Percentiles rank a stretch among this genome's conserved stretches.
Conservation (phyloP, 2,113 vertebrate genomes). For the Pseudopipra pipra region DNA sequence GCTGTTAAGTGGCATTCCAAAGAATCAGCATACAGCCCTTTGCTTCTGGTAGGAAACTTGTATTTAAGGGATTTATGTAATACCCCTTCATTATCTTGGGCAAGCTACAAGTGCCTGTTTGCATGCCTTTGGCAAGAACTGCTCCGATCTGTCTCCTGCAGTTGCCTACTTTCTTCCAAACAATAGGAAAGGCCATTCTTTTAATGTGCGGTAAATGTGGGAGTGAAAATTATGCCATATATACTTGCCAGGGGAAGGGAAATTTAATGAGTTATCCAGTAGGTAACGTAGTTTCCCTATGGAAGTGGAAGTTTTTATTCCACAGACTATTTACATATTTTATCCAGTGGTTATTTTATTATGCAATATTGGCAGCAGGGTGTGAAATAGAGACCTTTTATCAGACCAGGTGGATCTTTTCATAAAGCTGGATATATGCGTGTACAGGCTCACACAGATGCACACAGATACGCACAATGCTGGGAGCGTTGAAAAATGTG, state of each 20-base stretch:
- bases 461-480: rapidly evolving
- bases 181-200: not conserved
- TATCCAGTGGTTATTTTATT: not conserved
- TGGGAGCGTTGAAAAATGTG: not conserved
- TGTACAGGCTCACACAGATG: not conserved
- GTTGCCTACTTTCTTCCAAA: not conserved
- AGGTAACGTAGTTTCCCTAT: not conserved
- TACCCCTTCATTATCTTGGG: not conserved
- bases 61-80: not conserved
- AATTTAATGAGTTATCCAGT: not conserved
- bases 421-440: no score
- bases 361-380: not conserved
- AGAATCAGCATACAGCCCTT: not conserved
- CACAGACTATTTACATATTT: not conserved
- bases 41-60: not conserved
- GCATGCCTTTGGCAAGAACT: not conserved
- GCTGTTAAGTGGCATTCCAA: not conserved
- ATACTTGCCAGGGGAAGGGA: not conserved
- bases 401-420: not conserved
- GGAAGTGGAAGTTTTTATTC: not conserved
- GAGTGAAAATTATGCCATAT: not conserved
- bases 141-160: not conserved
- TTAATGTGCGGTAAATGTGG: not conserved
- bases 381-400: not conserved
- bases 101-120: not conserved